These are phyloP conservation scores for Melanotaenia trifasciata DNA, from an alignment of 2,797 vertebrate genomes.

Conservation along the genomic window DNA sequence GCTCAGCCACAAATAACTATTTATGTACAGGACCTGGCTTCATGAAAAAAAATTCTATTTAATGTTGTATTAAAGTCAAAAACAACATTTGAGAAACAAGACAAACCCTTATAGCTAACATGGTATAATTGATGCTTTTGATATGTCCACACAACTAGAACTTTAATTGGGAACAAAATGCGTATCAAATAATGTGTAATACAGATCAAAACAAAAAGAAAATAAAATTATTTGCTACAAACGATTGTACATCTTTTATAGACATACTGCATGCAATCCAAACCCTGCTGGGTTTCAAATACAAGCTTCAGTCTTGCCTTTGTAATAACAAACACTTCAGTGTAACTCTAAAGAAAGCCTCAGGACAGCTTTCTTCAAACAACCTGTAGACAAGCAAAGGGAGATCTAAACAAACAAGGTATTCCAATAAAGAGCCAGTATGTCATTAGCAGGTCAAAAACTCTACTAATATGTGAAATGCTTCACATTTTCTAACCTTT, in stretches of 20 bases:
- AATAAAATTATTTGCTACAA: conserved; percentile 3
- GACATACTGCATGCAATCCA: not conserved
- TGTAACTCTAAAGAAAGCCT: not conserved
- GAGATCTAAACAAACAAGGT: not conserved
- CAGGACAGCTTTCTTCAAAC: not conserved
- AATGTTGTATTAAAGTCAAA: not conserved
- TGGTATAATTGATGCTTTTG: conserved; percentile 2
- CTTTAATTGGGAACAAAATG: not conserved
- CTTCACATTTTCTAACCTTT: not conserved
- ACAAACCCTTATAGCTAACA: not conserved
- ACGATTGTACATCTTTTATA: not conserved
- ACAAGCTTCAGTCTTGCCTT: not conserved
- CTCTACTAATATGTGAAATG: not conserved
- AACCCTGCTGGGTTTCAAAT: not conserved
- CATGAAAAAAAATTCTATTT: not conserved
- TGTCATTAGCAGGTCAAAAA: not conserved
- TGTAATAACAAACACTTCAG: not conserved
- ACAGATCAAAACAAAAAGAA: not conserved
- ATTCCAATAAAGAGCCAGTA: conserved; percentile 5
- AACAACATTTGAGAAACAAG: not conserved
- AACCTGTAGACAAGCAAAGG: not conserved
- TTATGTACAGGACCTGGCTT: not conserved
- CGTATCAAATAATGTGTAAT: not conserved
- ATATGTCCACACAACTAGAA: not conserved
- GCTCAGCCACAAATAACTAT: not conserved